These are phyloP conservation scores for Botia almorhae DNA, from an alignment of 2,797 vertebrate species.

Conservation along the genomic window DNA sequence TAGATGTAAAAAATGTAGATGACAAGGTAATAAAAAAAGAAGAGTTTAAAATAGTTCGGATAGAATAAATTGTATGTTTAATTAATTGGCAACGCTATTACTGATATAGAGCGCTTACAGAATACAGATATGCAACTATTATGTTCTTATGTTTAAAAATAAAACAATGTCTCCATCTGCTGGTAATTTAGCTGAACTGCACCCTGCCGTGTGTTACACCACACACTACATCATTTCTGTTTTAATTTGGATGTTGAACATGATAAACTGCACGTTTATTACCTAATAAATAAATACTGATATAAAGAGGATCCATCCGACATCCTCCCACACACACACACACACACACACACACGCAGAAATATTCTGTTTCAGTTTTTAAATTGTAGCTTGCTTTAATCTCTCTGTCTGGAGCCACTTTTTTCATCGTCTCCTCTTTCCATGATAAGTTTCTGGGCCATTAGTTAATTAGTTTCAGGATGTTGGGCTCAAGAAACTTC, in stretches of 20 bases:
- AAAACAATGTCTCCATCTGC: constrained; percentile 41
- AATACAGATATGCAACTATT: too few species aligned
- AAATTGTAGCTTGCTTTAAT: background rate
- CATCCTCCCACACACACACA: too few species aligned
- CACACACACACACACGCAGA: too few species aligned
- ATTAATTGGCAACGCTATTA: too few species aligned
- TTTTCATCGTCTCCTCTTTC: background rate
- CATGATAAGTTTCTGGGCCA: background rate
- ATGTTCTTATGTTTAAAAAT: background rate
- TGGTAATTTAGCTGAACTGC: constrained; percentile 12
- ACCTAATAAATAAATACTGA: too few species aligned
- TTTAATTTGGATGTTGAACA: too few species aligned
- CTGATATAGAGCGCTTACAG: too few species aligned
- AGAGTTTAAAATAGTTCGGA: background rate
- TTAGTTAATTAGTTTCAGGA: constrained; percentile 22
- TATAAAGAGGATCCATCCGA: too few species aligned
- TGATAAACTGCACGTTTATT: too few species aligned
- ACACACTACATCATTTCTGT: background rate
- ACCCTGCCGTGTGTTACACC: background rate
- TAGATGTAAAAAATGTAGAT: background rate
- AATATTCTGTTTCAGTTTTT: too few species aligned
- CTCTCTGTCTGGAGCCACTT: background rate
- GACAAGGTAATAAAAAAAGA: background rate
- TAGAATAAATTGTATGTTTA: background rate
- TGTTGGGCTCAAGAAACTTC: constrained; percentile 18